A percentile compares a stretch with the other conserved stretches of the same genome.
phyloP scores from a whole-genome alignment of 92 coral and sea anemone genomes.

The Zoanthus gigantus region DNA sequence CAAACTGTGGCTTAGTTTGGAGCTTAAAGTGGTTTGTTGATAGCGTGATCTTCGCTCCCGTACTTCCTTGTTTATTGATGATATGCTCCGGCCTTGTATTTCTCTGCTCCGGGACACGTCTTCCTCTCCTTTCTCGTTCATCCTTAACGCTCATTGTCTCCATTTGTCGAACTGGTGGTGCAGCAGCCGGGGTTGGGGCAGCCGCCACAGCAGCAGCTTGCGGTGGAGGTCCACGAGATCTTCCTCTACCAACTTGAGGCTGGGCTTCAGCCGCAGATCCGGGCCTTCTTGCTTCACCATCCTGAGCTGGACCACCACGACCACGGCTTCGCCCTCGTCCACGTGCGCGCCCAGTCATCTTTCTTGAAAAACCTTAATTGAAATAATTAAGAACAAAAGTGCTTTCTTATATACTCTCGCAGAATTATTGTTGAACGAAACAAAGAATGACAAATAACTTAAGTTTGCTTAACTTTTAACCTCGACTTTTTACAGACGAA shows the following conservation, averaged over 20 bases:
- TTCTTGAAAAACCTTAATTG: slow-evolving; percentile 5
- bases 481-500: neutral
- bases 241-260: slow-evolving; percentile 83
- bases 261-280: slow-evolving; percentile 73
- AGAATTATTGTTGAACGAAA: neutral
- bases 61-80: slow-evolving; percentile 71
- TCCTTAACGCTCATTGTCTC: slow-evolving; percentile 66
- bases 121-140: slow-evolving; percentile 16
- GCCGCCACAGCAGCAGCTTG: slow-evolving; percentile 60
- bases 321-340: slow-evolving; percentile 94
- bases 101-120: slow-evolving; percentile 53
- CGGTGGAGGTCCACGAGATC: slow-evolving; percentile 93
- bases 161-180: slow-evolving; percentile 88
- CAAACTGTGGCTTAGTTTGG: slow-evolving; percentile 63
- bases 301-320: slow-evolving; percentile 66
- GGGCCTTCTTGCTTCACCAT: slow-evolving; percentile 83
- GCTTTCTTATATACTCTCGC: neutral
- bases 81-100: slow-evolving; percentile 69
- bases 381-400: neutral
- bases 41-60: slow-evolving; percentile 58
- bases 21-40: slow-evolving; percentile 83
- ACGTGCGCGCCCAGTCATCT: slow-evolving; percentile 98
- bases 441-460: no score
- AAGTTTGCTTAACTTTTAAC: neutral
- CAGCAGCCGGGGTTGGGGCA: slow-evolving; percentile 41